Percentiles rank a stretch among this genome's conserved stretches.
These are phyloP conservation scores for Sminthopsis crassicaudata DNA, from an alignment of 2,113 vertebrate genomes.

Conservation along the genomic window DNA sequence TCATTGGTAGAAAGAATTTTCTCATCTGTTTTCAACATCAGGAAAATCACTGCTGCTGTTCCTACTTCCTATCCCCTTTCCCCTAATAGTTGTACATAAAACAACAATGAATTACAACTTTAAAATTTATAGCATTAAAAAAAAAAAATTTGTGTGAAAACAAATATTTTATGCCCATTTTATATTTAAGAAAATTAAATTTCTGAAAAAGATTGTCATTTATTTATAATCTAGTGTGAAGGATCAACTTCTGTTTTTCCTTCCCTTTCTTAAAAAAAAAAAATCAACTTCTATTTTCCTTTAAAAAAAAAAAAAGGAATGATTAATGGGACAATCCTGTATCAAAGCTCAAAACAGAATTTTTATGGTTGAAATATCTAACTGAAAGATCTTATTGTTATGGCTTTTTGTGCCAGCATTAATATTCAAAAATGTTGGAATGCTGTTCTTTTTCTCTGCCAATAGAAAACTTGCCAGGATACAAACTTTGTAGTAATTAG, in stretches of 20 bases:
- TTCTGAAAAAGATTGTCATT: neutral
- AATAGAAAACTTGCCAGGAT: neutral
- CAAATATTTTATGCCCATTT: neutral
- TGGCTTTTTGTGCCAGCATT: neutral
- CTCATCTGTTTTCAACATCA: neutral
- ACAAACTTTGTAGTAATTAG: neutral
- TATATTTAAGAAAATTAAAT: neutral
- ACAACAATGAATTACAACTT: neutral
- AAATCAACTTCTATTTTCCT: neutral
- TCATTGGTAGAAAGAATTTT: neutral
- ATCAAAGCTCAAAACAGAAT: neutral
- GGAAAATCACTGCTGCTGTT: neutral
- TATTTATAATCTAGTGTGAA: neutral
- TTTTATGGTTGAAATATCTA: neutral
- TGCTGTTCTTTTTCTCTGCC: neutral
- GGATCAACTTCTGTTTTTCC: neutral
- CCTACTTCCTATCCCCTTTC: neutral
- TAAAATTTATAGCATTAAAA: neutral
- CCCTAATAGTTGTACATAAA: neutral
- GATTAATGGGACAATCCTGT: neutral
- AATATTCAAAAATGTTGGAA: constrained; percentile 13
- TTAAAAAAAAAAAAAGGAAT: neutral
- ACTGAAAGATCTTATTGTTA: neutral
- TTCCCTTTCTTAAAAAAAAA: neutral
- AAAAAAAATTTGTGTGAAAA: neutral